These are phyloP conservation scores for Eucidaris tribuloides DNA, from an alignment of 35 echinoderm and acorn worm genomes.

Conservation along the genomic window DNA sequence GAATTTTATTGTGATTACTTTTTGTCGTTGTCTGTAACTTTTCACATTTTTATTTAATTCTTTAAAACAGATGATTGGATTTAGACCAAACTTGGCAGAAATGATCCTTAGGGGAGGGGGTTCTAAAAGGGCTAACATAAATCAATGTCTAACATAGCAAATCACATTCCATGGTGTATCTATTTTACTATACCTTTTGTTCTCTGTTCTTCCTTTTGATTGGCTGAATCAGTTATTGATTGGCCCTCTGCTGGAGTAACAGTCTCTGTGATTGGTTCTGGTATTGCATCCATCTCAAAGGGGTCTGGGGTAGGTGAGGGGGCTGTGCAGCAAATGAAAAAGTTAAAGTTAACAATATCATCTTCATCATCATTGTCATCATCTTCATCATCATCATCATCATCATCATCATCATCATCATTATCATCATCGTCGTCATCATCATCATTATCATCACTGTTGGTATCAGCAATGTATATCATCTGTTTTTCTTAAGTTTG, in stretches of 20 bases:
- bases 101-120: neutral
- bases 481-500: too few relatives aligned
- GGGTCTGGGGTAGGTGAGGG: neutral
- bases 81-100: neutral
- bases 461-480: neutral
- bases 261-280: slow-evolving; percentile 3
- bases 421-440: too few relatives aligned
- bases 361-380: neutral
- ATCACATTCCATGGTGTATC: neutral
- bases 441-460: too few relatives aligned
- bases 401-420: too few relatives aligned
- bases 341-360: neutral
- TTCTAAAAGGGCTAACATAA: neutral
- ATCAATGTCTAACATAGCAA: neutral
- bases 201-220: neutral
- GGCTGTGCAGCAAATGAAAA: neutral
- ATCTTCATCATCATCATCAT: too few relatives aligned
- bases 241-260: neutral
- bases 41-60: too few relatives aligned
- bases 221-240: neutral
- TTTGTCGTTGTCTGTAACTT: too few relatives aligned
- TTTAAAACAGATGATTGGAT: too few relatives aligned
- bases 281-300: neutral
- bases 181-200: too few relatives aligned
- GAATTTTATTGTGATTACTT: too few relatives aligned